Base-by-base conservation (phyloP, 2,113 vertebrate genomes). In the Chascanopsetta lugubris region DNA sequence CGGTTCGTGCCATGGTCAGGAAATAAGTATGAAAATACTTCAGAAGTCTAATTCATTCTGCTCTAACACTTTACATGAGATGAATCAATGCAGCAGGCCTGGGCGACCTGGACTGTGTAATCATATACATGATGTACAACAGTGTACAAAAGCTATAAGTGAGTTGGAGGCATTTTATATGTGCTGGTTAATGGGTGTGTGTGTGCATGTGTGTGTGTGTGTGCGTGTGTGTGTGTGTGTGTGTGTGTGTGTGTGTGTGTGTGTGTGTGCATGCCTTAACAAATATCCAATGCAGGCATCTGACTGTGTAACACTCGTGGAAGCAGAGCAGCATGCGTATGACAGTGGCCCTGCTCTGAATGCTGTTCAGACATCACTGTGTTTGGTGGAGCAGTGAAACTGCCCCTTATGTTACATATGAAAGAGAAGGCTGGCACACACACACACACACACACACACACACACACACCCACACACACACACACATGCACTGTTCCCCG, bases 361-460 rank as follows among this genome's bases (percentile, higher is more conserved):
- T 56, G 66, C 36, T 58, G 65, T 64, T 75, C 69, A 75, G 66
- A 62, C 47, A 25, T 17, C 49, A 18, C 57, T 70, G 50, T 76
- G 71, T 68, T 82, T 79, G 76, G 51, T 22, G 15, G 69, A 59
- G 67, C 34, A 5, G 47, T 61, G 68, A 75, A 83, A 77, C 63
- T 4, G n/a, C 69, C 79, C 79, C 65, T 77, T 75, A 87, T 82
- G 85, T 77, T 85, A 42, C 61, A 42, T 80, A 85, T 85, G 77
- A 83, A 82, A 87, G 67, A 13, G 25, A 48, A 61, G 66, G 55
- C 77, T 85, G 82, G 79, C 59, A 69, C 72, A 72, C 80, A 30
- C 29, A 36, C 34, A 17, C 34, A n/a, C 59, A 69, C 72, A 72
- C 80, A 30, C 29, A 36, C 34, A 17, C 34, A n/a, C n/a, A n/a